A percentile compares a stretch with the other conserved stretches of the same genome.
Conservation (phyloP, 1,140 invertebrate species). For the Sminthurides bifidus region DNA sequence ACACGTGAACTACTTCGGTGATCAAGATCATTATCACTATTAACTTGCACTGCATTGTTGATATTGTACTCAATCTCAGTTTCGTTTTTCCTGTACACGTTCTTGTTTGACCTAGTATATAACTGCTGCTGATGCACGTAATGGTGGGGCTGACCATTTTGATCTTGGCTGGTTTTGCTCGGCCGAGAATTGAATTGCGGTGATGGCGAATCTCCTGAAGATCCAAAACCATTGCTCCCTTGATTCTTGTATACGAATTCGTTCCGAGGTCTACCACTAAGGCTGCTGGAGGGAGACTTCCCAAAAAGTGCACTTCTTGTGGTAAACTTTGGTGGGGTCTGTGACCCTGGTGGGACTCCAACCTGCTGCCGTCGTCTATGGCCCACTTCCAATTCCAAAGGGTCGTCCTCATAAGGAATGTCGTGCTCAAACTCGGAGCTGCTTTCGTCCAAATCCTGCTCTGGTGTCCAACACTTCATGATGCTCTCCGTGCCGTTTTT, state of each 20-base stretch:
- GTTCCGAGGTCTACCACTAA: constrained; percentile 13
- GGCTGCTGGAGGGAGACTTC: not conserved
- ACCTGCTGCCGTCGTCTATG: not conserved
- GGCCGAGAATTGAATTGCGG: constrained; percentile 18
- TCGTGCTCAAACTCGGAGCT: constrained; percentile 55
- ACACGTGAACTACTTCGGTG: too few species aligned
- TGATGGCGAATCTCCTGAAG: constrained; percentile 3
- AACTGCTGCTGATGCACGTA: too few species aligned
- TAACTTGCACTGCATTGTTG: too few species aligned
- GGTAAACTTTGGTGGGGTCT: constrained; percentile 46
- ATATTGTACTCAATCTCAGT: not conserved
- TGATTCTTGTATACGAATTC: constrained; percentile 5
- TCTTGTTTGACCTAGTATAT: not conserved
- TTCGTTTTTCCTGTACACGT: not conserved
- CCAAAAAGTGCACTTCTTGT: constrained; percentile 52
- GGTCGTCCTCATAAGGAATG: not conserved
- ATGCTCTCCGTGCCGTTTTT: not conserved
- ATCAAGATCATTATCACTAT: not conserved
- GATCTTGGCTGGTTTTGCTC: not conserved
- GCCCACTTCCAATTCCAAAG: constrained; percentile 26
- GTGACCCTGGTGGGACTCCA: constrained; percentile 21
- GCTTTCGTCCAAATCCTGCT: constrained; percentile 58
- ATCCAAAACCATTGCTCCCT: not conserved
- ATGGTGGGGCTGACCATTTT: not conserved
- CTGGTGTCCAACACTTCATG: constrained; percentile 57